Evolutionary conservation across 2,888 invertebrate species (phyloP).

Genomic region (Monochamus alternatus): DNA sequence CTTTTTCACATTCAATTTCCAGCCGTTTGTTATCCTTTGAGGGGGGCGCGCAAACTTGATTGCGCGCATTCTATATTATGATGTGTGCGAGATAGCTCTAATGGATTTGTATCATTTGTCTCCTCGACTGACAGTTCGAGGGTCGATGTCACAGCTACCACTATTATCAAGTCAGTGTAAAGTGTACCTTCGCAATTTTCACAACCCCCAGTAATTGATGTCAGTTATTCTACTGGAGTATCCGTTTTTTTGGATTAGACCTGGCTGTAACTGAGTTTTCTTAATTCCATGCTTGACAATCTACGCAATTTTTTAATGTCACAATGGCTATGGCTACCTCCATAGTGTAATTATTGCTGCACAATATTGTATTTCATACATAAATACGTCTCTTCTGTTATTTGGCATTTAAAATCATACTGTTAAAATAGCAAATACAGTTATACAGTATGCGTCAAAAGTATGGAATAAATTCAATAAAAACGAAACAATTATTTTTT

Average conservation of each 20-base stretch:
- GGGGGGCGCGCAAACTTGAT: constrained; percentile 47
- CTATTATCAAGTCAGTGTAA: constrained; percentile 40
- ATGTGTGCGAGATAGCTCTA: constrained; percentile 60
- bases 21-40: constrained; percentile 55
- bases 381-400: too few relatives aligned
- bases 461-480: too few relatives aligned
- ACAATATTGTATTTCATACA: too few relatives aligned
- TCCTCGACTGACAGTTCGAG: constrained; percentile 58
- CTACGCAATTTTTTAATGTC: too few relatives aligned
- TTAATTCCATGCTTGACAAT: too few relatives aligned
- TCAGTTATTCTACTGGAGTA: constrained; percentile 29
- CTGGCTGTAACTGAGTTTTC: constrained; percentile 7
- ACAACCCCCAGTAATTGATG: constrained; percentile 38
- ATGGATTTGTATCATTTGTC: constrained; percentile 66
- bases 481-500: too few relatives aligned
- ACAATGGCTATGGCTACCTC: too few relatives aligned
- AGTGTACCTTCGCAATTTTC: constrained; percentile 41
- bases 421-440: too few relatives aligned
- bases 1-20: constrained; percentile 52
- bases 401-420: too few relatives aligned
- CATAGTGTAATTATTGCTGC: too few relatives aligned
- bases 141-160: constrained; percentile 46
- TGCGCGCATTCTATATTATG: constrained; percentile 50
- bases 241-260: background rate
- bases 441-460: too few relatives aligned